Evolutionary conservation across 2,113 vertebrate species (phyloP), one percentile per base, ranked within the genome.

Genomic region (Channa maculata): DNA sequence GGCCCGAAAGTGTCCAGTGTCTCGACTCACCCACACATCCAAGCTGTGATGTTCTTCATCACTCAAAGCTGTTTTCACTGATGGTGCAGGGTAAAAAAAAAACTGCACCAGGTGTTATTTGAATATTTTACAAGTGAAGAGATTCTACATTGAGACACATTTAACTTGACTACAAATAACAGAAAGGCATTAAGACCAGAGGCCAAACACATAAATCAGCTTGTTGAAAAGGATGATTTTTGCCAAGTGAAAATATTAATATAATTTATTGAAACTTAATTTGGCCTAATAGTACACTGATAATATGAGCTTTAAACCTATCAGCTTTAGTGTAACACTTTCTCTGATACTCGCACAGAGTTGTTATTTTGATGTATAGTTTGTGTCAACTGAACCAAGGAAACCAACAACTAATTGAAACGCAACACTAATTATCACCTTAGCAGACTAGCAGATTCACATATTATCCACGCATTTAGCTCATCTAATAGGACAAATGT

Each of bases 31-130:
- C 67, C 78, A 77, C 79, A 54, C 55, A 64, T 48, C 60, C 80
- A 69, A 79, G 71, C 76, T 85, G 88, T 83, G 84, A 86, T 82
- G 79, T 85, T 83, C 84, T 68, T 79, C 69, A 78, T 70, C 76
- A 84, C 85, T 81, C 50, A 71, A 66, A 79, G 81, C 82, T 79
- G 71, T 84, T 83, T 75, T 48, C 53, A 62, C 62, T 34, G 49
- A 44, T 78, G 66, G 77, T 84, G 75, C 14, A n/a, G 85, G 77
- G 58, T 49, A 61, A 74, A 65, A 73, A 71, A 24, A 24, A 24
- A 24, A 24, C 24, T 24, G 50, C 36, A 61, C 43, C 65, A 83
- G 83, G 80, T 87, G 84, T 86, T 85, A 70, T 72, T 61, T 77
- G 71, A 78, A 84, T 83, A 85, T 86, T 83, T 84, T 43, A 71